A percentile compares a stretch with the other conserved stretches of the same genome.
Evolutionary conservation across 53 echinoderm and acorn worm genomes (phyloP).

Genomic region (Holothuria leucospilota): DNA sequence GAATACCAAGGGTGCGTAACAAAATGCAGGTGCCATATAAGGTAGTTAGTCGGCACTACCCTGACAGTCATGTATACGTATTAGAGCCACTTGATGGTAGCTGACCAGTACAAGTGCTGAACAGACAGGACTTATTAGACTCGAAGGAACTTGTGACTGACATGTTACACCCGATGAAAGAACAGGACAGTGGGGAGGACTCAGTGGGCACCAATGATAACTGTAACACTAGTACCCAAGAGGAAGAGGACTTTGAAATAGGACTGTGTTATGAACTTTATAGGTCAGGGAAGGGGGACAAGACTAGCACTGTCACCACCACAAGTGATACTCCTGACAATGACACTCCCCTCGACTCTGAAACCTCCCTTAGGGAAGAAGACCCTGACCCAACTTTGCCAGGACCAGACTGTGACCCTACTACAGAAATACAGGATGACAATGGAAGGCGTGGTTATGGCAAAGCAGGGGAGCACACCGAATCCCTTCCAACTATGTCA

Average conservation of each 20-base stretch:
- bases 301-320: neutral
- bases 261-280: neutral
- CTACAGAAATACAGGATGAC: neutral
- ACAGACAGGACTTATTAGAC: conserved; percentile 65
- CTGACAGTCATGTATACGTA: too few species aligned
- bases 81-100: conserved; percentile 24
- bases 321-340: neutral
- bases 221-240: too few species aligned
- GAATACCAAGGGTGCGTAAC: too few species aligned
- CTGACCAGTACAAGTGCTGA: conserved; percentile 47
- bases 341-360: neutral
- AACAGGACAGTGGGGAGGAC: neutral
- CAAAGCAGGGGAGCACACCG: conserved; percentile 64
- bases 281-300: neutral
- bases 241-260: neutral
- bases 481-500: neutral
- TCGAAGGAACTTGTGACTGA: conserved; percentile 51
- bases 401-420: neutral
- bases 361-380: neutral
- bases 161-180: neutral
- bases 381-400: neutral
- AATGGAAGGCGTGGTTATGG: conserved; percentile 40
- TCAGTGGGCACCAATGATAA: neutral
- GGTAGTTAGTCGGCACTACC: too few species aligned
- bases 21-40: too few species aligned